Conservation (phyloP, 2,888 invertebrate genomes). For the Cactoblastis cactorum region DNA sequence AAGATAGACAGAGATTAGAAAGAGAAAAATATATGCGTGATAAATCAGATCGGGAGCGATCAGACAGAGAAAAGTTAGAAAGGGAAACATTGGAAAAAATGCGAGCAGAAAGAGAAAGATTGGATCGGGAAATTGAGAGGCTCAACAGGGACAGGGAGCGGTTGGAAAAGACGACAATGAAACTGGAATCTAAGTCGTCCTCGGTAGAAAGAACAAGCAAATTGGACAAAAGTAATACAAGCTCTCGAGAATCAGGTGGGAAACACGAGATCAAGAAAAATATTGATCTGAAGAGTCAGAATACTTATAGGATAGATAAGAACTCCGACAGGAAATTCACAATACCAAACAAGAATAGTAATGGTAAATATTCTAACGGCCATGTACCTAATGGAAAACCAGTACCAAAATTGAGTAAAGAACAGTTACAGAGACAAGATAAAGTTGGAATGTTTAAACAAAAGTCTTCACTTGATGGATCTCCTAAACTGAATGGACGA, state of each 20-base stretch:
- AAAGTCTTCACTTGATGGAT: conserved; percentile 33
- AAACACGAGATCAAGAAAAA: conserved; percentile 49
- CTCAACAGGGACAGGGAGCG: conserved; percentile 60
- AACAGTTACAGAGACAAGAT: conserved; percentile 36
- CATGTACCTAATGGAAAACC: conserved; percentile 49
- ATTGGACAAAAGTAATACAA: conserved; percentile 48
- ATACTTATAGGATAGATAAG: conserved; percentile 74
- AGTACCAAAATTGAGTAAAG: conserved; percentile 49
- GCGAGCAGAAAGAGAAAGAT: conserved; percentile 64
- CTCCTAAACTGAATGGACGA: conserved; percentile 36
- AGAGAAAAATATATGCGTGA: conserved; percentile 34
- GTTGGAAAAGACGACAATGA: conserved; percentile 60
- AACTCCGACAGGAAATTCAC: conserved; percentile 53
- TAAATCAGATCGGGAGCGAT: conserved; percentile 18
- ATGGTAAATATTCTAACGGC: conserved; percentile 49
- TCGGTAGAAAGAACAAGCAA: conserved; percentile 38
- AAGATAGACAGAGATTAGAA: conserved; percentile 38
- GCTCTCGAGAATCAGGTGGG: conserved; percentile 35
- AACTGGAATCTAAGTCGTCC: conserved; percentile 45
- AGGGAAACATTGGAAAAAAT: conserved; percentile 49
- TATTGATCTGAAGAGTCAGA: conserved; percentile 70
- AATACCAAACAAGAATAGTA: conserved; percentile 40
- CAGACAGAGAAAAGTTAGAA: conserved; percentile 26
- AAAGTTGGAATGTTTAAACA: conserved; percentile 42
- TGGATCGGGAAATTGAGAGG: conserved; percentile 64